phyloP scores from a whole-genome alignment of 2,888 invertebrate species.

The Synanthedon formicaeformis region DNA sequence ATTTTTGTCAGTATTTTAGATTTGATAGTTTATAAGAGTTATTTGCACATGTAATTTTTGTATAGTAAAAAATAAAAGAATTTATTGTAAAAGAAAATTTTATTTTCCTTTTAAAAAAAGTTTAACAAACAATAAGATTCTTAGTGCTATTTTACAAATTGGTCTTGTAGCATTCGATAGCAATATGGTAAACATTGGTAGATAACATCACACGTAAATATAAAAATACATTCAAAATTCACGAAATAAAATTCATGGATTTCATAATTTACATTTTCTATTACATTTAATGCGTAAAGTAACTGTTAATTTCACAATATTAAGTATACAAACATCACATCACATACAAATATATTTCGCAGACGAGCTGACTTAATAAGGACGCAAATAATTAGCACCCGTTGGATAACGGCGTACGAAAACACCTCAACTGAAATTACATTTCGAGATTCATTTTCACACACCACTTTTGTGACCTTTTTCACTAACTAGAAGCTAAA shows the following conservation, averaged over 20 bases:
- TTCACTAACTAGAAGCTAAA: too few relatives aligned
- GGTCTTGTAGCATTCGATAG: not conserved
- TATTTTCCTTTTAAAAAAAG: slow-evolving; percentile 34
- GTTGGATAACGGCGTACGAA: not conserved
- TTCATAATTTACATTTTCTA: not conserved
- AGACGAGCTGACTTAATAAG: not conserved
- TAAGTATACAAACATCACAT: not conserved
- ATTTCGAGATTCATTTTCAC: too few relatives aligned
- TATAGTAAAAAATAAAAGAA: slow-evolving; percentile 11
- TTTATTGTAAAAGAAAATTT: slow-evolving; percentile 23
- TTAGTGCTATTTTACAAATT: slow-evolving; percentile 24
- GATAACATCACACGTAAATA: not conserved
- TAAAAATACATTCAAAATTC: slow-evolving; percentile 15
- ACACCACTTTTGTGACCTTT: too few relatives aligned
- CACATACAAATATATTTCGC: not conserved
- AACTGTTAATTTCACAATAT: not conserved
- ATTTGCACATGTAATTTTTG: too few relatives aligned
- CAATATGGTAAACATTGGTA: not conserved
- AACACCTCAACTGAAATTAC: too few relatives aligned
- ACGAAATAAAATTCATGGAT: slow-evolving; percentile 20
- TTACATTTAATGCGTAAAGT: not conserved
- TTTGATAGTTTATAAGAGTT: too few relatives aligned
- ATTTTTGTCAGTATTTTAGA: too few relatives aligned
- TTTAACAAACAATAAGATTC: slow-evolving; percentile 37
- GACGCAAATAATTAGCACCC: not conserved